Percentiles rank a stretch among this genome's conserved stretches.
These are phyloP conservation scores for Anhinga anhinga DNA, from an alignment of 2,113 vertebrate genomes.

Conservation along the genomic window DNA sequence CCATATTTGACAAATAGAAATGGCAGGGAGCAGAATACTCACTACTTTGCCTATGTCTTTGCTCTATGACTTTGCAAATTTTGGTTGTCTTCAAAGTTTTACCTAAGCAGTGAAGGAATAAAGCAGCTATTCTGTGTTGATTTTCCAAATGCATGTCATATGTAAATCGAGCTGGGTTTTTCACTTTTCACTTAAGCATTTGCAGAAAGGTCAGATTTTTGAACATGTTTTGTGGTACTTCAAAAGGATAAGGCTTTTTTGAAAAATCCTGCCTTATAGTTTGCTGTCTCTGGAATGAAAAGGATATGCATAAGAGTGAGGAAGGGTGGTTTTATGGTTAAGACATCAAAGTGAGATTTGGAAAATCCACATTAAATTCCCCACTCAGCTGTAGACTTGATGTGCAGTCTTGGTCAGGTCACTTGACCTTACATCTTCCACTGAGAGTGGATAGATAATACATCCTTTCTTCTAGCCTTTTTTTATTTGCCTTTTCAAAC, in stretches of 20 bases:
- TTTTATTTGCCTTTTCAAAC: neutral
- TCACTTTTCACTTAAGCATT: constrained; percentile 9
- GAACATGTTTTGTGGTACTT: constrained; percentile 11
- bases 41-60: neutral
- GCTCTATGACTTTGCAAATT: neutral
- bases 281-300: constrained; percentile 10
- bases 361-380: constrained; percentile 49
- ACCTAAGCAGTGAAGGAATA: neutral
- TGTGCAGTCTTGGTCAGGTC: neutral
- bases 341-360: constrained; percentile 48
- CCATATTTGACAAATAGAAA: neutral
- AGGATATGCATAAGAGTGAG: neutral
- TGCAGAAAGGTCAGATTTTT: constrained; percentile 13
- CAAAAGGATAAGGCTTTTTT: constrained; percentile 1
- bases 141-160: neutral
- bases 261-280: neutral
- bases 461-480: neutral
- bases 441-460: neutral
- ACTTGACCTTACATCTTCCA: constrained; percentile 28
- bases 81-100: neutral
- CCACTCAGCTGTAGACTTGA: neutral
- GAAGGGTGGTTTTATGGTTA: constrained; percentile 23
- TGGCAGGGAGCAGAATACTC: neutral
- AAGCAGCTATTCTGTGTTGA: neutral
- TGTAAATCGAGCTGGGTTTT: neutral